A percentile compares a stretch with the other conserved stretches of the same genome.
These are phyloP conservation scores for Bombycilla garrulus DNA, from an alignment of 2,113 vertebrate species.

Conservation along the genomic window DNA sequence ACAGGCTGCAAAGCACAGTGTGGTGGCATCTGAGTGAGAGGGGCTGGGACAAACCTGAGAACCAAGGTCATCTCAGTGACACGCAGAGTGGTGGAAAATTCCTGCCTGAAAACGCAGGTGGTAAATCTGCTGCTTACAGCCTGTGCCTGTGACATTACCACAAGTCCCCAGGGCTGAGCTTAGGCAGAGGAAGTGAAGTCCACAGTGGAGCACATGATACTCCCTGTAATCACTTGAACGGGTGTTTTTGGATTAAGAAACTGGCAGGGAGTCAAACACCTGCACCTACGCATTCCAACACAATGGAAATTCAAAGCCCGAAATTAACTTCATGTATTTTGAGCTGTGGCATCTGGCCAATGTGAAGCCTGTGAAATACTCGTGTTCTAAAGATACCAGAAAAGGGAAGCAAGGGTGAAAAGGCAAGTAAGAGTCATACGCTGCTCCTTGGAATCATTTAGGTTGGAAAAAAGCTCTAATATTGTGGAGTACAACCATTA, in stretches of 20 bases:
- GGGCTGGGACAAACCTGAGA: background rate
- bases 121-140: background rate
- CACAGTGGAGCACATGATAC: background rate
- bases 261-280: background rate
- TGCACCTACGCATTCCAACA: background rate
- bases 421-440: background rate
- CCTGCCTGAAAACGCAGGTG: accelerated
- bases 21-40: accelerated
- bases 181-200: background rate
- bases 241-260: background rate
- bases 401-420: background rate
- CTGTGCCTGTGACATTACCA: background rate
- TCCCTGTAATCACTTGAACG: background rate
- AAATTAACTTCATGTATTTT: accelerated
- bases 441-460: background rate
- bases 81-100: background rate
- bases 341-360: background rate
- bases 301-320: background rate
- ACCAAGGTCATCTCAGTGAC: accelerated
- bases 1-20: background rate
- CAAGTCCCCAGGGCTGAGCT: background rate
- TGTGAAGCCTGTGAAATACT: background rate
- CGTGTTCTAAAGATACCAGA: background rate
- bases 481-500: background rate
- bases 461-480: background rate